Evolutionary conservation across 1,140 invertebrate species (phyloP).

Genomic region (Sinonovacula constricta): DNA sequence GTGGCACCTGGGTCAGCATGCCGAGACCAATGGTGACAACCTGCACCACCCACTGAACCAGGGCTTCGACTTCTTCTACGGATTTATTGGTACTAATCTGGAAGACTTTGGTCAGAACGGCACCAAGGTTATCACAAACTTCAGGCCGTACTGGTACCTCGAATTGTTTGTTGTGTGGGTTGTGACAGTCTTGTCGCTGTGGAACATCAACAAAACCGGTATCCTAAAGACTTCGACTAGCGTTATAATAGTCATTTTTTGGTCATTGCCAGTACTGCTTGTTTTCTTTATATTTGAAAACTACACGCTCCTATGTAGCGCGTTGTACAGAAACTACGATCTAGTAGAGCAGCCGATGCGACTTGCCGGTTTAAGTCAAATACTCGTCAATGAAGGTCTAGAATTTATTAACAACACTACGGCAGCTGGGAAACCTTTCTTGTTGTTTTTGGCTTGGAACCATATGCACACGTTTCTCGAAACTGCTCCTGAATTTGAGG

Average conservation of each 20-base stretch:
- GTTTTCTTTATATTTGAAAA: slow-evolving; percentile 58
- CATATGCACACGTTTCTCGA: slow-evolving; percentile 67
- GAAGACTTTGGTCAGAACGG: slow-evolving; percentile 75
- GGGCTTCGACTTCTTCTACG: slow-evolving; percentile 80
- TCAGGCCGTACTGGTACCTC: slow-evolving; percentile 45
- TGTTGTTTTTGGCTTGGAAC: slow-evolving; percentile 68
- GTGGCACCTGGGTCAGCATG: slow-evolving; percentile 79
- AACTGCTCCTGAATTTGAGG: slow-evolving; percentile 60
- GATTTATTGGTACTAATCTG: slow-evolving; percentile 78
- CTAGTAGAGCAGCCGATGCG: slow-evolving; percentile 74
- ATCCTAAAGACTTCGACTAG: slow-evolving; percentile 24
- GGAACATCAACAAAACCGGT: slow-evolving; percentile 4
- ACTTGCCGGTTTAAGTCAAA: slow-evolving; percentile 61
- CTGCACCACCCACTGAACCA: slow-evolving; percentile 78
- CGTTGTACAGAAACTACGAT: slow-evolving; percentile 72
- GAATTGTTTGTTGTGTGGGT: slow-evolving; percentile 32
- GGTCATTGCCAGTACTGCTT: slow-evolving; percentile 25
- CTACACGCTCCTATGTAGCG: slow-evolving; percentile 70
- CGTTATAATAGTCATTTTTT: slow-evolving; percentile 31
- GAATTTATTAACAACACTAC: slow-evolving; percentile 62
- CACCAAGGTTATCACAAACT: slow-evolving; percentile 43
- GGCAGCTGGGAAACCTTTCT: slow-evolving; percentile 61
- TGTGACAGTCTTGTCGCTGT: slow-evolving; percentile 1
- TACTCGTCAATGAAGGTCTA: slow-evolving; percentile 64
- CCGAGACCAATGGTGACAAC: slow-evolving; percentile 69